Conservation (phyloP, 2,113 vertebrate genomes). For the Chaetodon trifascialis region DNA sequence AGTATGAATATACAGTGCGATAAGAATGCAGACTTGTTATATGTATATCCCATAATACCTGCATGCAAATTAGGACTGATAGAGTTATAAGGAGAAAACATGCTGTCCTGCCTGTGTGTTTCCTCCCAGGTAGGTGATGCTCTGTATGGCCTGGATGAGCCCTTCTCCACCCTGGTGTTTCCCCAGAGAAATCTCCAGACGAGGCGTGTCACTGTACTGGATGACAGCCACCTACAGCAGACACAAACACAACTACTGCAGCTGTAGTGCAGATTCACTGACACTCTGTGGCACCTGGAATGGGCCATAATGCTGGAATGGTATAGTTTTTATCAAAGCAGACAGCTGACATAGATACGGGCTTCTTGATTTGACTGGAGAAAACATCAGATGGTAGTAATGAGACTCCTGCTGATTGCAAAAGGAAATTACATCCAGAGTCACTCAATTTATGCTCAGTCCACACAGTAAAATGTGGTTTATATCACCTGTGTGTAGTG, state of each 20-base stretch:
- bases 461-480: neutral
- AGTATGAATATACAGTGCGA: neutral
- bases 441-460: neutral
- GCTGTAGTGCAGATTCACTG: neutral
- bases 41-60: neutral
- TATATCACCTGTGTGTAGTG: slow-evolving; percentile 82
- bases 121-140: slow-evolving; percentile 85
- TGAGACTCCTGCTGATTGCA: neutral
- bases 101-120: slow-evolving; percentile 80
- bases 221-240: slow-evolving; percentile 81
- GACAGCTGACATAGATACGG: neutral
- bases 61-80: neutral
- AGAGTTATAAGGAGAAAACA: neutral
- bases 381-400: neutral
- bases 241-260: neutral
- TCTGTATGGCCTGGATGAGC: slow-evolving; percentile 80
- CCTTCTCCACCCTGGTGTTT: slow-evolving; percentile 74
- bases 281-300: neutral
- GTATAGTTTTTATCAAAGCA: neutral
- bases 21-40: neutral
- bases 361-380: neutral
- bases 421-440: neutral
- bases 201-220: slow-evolving; percentile 87
- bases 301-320: neutral
- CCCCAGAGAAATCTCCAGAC: slow-evolving; percentile 85